Evolutionary conservation across 2,888 invertebrate genomes (phyloP).

Genomic region (Lutraria lutraria): DNA sequence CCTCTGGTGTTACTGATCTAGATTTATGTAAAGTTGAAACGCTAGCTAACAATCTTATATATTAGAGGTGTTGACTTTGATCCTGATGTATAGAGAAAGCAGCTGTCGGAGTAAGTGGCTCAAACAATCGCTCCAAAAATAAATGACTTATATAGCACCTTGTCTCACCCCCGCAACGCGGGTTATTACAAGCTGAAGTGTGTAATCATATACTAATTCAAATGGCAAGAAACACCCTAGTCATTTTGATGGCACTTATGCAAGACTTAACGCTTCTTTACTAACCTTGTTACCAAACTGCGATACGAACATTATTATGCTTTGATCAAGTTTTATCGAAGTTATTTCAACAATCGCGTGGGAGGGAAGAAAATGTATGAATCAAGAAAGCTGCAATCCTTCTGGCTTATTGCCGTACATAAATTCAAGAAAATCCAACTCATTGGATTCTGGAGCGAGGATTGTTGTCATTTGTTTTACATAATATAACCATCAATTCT

Average conservation of each 20-base stretch:
- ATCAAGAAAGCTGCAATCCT: neutral
- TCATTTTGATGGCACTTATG: neutral
- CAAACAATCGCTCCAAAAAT: neutral
- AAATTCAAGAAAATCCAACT: neutral
- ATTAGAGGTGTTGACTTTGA: neutral
- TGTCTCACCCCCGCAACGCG: neutral
- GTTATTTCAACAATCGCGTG: neutral
- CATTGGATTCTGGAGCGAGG: conserved; percentile 9
- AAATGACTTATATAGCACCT: neutral
- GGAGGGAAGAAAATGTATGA: neutral
- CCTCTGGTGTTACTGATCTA: neutral
- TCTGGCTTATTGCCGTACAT: neutral
- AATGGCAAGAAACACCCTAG: neutral
- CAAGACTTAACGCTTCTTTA: neutral
- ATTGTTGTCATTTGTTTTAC: neutral
- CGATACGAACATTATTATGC: neutral
- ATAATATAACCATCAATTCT: neutral
- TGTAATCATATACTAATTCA: neutral
- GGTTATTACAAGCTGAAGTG: neutral
- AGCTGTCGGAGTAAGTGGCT: neutral
- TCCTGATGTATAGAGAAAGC: neutral
- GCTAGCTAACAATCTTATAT: neutral
- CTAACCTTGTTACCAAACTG: neutral
- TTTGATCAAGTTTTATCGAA: neutral
- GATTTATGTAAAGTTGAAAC: neutral